phyloP scores from a whole-genome alignment of 2,888 invertebrate genomes.

The Proisotoma minuta region DNA sequence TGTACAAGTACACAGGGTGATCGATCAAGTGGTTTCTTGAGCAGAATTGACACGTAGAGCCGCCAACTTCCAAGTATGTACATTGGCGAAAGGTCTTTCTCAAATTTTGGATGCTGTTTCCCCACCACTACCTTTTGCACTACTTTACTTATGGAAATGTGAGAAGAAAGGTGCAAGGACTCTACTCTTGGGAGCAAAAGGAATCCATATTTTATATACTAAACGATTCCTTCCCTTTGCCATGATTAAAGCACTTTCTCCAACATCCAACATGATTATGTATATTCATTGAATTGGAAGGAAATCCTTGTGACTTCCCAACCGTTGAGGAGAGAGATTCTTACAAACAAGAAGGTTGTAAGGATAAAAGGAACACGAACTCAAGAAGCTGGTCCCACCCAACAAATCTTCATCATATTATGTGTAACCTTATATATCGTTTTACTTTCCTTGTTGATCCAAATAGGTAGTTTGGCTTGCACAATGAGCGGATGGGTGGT shows the following conservation, averaged over 20 bases:
- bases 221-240: constrained; percentile 6
- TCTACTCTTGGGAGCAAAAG: not conserved
- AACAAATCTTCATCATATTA: constrained; percentile 13
- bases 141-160: no score
- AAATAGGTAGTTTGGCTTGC: not conserved
- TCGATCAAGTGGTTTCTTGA: constrained; percentile 48
- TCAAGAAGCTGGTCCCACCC: not conserved
- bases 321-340: not conserved
- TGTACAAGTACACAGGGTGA: constrained; percentile 34
- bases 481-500: constrained; percentile 1
- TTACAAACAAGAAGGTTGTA: constrained; percentile 2
- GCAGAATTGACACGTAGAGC: constrained; percentile 47
- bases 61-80: no score
- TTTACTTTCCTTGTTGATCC: not conserved
- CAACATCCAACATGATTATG: constrained; percentile 1
- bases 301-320: constrained; percentile 12
- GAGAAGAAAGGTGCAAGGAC: not conserved
- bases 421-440: not conserved
- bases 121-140: not conserved
- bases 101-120: not conserved
- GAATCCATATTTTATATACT: constrained; percentile 15
- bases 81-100: constrained; percentile 14
- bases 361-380: constrained; percentile 7
- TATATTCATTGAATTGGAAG: constrained; percentile 4
- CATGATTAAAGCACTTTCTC: constrained; percentile 6